Evolutionary conservation across 2,888 invertebrate genomes (phyloP), one percentile per base, ranked within the genome.

Genomic region (Flexamia atlantica): DNA sequence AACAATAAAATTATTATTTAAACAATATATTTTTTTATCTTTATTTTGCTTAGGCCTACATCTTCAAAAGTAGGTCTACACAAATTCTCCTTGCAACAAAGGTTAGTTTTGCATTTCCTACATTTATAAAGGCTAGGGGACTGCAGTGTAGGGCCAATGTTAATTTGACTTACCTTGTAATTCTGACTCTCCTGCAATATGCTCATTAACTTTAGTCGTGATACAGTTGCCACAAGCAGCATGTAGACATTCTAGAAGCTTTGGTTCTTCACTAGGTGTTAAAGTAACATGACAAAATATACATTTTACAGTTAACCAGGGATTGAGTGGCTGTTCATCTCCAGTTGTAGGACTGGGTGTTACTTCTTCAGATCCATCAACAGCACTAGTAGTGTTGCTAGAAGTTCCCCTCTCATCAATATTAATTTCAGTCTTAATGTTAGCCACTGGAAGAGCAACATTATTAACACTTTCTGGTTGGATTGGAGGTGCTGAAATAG

Each of bases 241-340:
- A 90, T 98, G 97, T 87, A 98, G 92, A 90, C 97, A 98, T 90
- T 97, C 97, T 89, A 98, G 91, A 85, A 97, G 92, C 91, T 96
- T 97, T 46, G 97, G 96, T 72, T 93, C 92, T 88, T 94, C 94
- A 57, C 90, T 91, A 50, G 91, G 89, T 57, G 91, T 91, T 79
- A 95, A 90, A 25, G 87, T 87, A 85, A 90, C 90, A 32, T 88
- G 88, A 85, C 92, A 92, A 85, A 91, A 90, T 10, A 90, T 89
- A 87, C 92, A 92, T 86, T 91, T 91, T 9, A 85, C 81, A 14
- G 83, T 81, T 7, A 85, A 70, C 87, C 87, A 87, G 28, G 85
- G 85, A 79, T 84, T 85, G 12, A 80, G 40, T 9, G 81, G 84
- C 30, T 79, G 79, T 28, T 70, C 76, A 81, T 84, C 84, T 12